These are phyloP conservation scores for Tachina lurida DNA, from an alignment of 2,888 invertebrate species.

Conservation along the genomic window DNA sequence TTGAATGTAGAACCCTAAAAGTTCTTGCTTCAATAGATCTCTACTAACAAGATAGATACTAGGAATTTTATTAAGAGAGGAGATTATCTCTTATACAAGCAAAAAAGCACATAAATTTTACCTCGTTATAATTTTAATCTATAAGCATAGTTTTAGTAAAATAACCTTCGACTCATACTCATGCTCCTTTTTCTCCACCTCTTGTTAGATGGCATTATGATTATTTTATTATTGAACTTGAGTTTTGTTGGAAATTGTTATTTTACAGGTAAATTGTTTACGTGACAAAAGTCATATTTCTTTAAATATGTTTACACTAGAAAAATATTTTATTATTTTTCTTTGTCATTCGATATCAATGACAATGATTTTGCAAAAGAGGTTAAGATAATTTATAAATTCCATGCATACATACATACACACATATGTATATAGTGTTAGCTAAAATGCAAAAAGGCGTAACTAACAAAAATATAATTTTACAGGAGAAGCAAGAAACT, in stretches of 20 bases:
- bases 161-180: not conserved
- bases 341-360: constrained; percentile 50
- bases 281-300: constrained; percentile 65
- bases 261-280: constrained; percentile 55
- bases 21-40: too few relatives aligned
- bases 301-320: constrained; percentile 41
- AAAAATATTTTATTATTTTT: constrained; percentile 23
- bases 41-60: too few relatives aligned
- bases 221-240: constrained; percentile 49
- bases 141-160: not conserved
- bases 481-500: too few relatives aligned
- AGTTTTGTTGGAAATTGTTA: constrained; percentile 30
- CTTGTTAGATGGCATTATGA: too few relatives aligned
- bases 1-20: too few relatives aligned
- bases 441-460: too few relatives aligned
- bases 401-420: not conserved
- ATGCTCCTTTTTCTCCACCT: not conserved
- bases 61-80: too few relatives aligned
- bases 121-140: too few relatives aligned
- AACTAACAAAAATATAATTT: too few relatives aligned
- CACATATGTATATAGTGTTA: not conserved
- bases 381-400: not conserved
- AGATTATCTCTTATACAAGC: too few relatives aligned
- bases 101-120: too few relatives aligned
- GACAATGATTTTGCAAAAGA: constrained; percentile 39